These are phyloP conservation scores for Gambusia affinis DNA, from an alignment of 2,113 vertebrate genomes.

Conservation along the genomic window DNA sequence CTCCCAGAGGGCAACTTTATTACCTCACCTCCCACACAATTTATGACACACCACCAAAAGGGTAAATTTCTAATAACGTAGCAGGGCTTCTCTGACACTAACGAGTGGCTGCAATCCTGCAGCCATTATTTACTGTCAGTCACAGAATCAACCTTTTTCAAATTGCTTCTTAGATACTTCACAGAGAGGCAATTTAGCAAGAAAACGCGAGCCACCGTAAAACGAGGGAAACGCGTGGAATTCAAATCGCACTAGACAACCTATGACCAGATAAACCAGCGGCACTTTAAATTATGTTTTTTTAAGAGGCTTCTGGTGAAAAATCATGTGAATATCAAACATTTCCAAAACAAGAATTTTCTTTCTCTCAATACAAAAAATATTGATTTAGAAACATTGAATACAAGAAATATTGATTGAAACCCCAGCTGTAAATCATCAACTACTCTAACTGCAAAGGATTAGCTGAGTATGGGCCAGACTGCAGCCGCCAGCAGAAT, in stretches of 20 bases:
- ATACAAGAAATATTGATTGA: slow-evolving; percentile 3
- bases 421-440: neutral
- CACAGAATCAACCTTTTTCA: slow-evolving; percentile 48
- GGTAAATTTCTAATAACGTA: slow-evolving; percentile 63
- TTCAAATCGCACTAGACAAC: slow-evolving; percentile 25
- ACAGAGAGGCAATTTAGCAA: slow-evolving; percentile 54
- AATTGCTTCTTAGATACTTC: slow-evolving; percentile 57
- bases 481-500: slow-evolving; percentile 14
- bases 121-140: slow-evolving; percentile 59
- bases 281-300: slow-evolving; percentile 23
- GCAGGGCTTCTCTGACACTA: slow-evolving; percentile 54
- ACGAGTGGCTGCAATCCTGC: slow-evolving; percentile 55
- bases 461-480: slow-evolving; percentile 15
- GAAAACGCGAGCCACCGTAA: slow-evolving; percentile 41
- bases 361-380: slow-evolving; percentile 10
- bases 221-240: slow-evolving; percentile 19
- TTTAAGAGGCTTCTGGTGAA: neutral
- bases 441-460: slow-evolving; percentile 29
- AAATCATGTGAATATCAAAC: slow-evolving; percentile 19
- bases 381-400: neutral
- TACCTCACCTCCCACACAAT: slow-evolving; percentile 55
- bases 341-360: neutral
- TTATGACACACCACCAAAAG: slow-evolving; percentile 63
- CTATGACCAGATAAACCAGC: neutral
- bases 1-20: slow-evolving; percentile 55